phyloP scores from a whole-genome alignment of 2,888 invertebrate genomes.

The Chironomus tentans region DNA sequence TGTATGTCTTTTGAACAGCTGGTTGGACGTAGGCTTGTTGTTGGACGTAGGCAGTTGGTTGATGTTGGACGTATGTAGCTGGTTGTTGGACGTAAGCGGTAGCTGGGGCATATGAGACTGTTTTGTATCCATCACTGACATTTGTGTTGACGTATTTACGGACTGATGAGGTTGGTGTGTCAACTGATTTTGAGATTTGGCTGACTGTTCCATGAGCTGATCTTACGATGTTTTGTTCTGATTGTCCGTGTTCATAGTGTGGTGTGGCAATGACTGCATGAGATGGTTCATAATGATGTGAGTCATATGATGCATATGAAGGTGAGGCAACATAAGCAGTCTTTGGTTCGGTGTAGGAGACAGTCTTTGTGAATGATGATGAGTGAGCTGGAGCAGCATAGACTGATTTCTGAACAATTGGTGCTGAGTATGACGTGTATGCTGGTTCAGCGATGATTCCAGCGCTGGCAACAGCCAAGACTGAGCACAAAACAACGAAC shows the following conservation, averaged over 20 bases:
- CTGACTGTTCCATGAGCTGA: constrained; percentile 27
- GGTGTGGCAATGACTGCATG: neutral
- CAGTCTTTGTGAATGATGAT: neutral
- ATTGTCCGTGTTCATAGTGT: constrained; percentile 15
- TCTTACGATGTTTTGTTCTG: constrained; percentile 24
- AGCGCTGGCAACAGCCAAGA: constrained; percentile 32
- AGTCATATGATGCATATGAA: neutral
- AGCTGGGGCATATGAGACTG: constrained; percentile 3
- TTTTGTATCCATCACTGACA: constrained; percentile 8
- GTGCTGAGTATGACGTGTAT: neutral
- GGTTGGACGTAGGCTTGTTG: neutral
- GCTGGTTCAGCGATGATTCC: constrained; percentile 30
- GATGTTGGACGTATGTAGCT: neutral
- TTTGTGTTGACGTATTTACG: constrained; percentile 28
- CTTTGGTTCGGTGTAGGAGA: constrained; percentile 19
- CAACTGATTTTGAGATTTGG: constrained; percentile 27
- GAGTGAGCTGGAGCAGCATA: no score
- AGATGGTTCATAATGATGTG: constrained; percentile 9
- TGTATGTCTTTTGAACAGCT: no score
- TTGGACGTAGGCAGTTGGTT: neutral
- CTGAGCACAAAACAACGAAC: constrained; percentile 31
- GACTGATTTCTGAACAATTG: no score
- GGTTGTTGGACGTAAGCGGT: neutral
- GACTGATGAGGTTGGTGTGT: constrained; percentile 27
- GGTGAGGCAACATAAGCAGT: neutral